These are phyloP conservation scores for Notamacropus eugenii DNA, from an alignment of 2,797 vertebrate species.

Conservation along the genomic window DNA sequence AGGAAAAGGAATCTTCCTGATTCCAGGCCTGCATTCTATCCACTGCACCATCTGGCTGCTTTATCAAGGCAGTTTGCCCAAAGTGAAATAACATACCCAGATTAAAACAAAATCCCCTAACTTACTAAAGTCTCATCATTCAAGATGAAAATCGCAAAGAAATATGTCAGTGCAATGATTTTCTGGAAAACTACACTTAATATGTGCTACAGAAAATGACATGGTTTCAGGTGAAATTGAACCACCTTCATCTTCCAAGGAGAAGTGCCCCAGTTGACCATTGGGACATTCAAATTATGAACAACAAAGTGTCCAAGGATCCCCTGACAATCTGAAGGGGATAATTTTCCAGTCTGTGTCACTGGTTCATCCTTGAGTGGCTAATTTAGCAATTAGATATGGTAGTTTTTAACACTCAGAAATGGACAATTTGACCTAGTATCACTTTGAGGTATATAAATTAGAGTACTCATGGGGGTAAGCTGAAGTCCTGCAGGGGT, in stretches of 20 bases:
- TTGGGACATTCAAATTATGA: background rate
- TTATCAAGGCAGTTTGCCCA: background rate
- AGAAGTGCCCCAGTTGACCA: background rate
- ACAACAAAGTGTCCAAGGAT: background rate
- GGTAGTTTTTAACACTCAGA: background rate
- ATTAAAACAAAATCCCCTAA: background rate
- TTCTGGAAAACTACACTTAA: background rate
- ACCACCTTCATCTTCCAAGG: conserved; percentile 1
- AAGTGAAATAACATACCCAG: background rate
- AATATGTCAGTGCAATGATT: background rate
- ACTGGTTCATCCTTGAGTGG: background rate
- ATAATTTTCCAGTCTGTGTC: background rate
- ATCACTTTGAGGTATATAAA: background rate
- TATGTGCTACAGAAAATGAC: background rate
- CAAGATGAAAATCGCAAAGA: background rate
- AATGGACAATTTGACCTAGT: background rate
- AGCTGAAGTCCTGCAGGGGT: background rate
- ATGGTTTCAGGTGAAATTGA: conserved; percentile 8
- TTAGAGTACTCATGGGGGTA: too few relatives aligned
- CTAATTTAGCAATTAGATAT: background rate
- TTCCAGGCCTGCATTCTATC: background rate
- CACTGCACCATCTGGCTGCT: background rate
- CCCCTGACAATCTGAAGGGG: background rate
- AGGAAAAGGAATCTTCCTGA: background rate
- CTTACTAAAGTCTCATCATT: background rate